These are phyloP conservation scores for Tapera naevia DNA, from an alignment of 2,797 vertebrate species.

Conservation along the genomic window DNA sequence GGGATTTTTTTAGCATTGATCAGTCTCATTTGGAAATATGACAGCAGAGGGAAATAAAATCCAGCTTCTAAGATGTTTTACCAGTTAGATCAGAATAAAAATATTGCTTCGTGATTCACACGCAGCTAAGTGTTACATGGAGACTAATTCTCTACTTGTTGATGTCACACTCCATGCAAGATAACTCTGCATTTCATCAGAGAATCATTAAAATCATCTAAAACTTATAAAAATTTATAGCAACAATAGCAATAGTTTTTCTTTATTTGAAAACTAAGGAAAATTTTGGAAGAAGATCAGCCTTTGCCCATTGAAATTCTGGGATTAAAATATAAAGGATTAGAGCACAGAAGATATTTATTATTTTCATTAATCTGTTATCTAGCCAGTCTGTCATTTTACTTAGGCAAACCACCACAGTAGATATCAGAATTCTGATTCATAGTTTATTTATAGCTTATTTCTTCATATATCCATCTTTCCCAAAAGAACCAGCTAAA, in stretches of 20 bases:
- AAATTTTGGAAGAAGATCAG: background rate
- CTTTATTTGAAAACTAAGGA: background rate
- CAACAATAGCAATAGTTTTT: background rate
- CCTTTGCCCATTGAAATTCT: background rate
- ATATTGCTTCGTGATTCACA: background rate
- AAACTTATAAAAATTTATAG: background rate
- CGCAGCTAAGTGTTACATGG: background rate
- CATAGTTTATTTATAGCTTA: background rate
- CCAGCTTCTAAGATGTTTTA: background rate
- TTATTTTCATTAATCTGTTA: background rate
- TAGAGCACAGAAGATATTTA: background rate
- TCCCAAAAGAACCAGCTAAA: background rate
- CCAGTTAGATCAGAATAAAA: constrained; percentile 8
- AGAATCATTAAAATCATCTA: background rate
- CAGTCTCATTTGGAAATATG: background rate
- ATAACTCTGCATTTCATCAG: background rate
- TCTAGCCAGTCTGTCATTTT: background rate
- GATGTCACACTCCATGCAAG: background rate
- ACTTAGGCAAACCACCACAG: background rate
- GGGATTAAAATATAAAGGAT: background rate
- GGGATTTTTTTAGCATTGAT: background rate
- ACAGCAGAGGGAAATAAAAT: constrained; percentile 18
- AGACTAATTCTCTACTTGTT: constrained; percentile 9
- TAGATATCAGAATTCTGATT: background rate
- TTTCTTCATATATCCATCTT: background rate